These are phyloP conservation scores for Pachyseris speciosa DNA, from an alignment of 64 coral and sea anemone species.

Conservation along the genomic window DNA sequence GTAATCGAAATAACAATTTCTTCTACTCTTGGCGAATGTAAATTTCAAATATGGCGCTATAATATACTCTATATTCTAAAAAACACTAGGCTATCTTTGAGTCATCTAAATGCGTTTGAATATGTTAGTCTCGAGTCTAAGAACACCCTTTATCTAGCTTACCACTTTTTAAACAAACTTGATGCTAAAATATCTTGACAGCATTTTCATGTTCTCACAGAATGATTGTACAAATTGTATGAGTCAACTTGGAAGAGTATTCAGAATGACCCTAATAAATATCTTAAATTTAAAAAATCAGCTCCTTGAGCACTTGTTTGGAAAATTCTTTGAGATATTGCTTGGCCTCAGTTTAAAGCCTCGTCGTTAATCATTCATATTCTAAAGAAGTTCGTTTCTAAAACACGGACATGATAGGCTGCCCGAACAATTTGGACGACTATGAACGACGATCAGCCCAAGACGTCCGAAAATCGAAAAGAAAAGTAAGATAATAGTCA, in stretches of 20 bases:
- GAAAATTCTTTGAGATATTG: background rate
- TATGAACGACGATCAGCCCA: too few relatives aligned
- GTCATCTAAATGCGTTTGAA: too few relatives aligned
- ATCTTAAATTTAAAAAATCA: background rate
- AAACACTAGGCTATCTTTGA: too few relatives aligned
- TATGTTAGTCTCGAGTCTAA: too few relatives aligned
- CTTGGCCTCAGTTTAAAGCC: background rate
- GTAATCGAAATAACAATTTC: background rate
- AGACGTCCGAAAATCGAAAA: too few relatives aligned
- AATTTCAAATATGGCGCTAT: too few relatives aligned
- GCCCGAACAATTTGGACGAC: too few relatives aligned
- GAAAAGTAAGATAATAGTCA: too few relatives aligned
- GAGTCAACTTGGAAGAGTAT: background rate
- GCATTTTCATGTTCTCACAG: background rate
- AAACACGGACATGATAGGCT: background rate
- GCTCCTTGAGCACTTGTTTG: background rate
- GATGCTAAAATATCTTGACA: background rate
- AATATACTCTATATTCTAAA: too few relatives aligned
- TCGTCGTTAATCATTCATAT: background rate
- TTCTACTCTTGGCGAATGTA: too few relatives aligned
- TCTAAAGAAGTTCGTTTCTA: background rate
- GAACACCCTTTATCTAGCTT: too few relatives aligned
- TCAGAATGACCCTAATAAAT: background rate
- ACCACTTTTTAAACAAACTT: too few relatives aligned
- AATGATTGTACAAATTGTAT: background rate